Base-by-base conservation (phyloP, 2,113 vertebrate species). In the Orthonyx spaldingii region DNA sequence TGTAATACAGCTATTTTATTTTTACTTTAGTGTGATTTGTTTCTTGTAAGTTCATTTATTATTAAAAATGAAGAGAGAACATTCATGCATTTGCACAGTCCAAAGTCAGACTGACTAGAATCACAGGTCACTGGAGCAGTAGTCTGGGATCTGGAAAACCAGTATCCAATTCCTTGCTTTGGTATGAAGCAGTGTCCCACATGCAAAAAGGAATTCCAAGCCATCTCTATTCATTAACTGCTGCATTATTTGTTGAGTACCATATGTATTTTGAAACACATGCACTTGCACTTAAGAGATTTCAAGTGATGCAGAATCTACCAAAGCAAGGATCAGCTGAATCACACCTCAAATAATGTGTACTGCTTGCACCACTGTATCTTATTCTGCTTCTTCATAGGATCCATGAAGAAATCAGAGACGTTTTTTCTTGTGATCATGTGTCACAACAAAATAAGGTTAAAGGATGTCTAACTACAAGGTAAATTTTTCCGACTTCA, bases 61-160 rank as follows among this genome's bases (percentile, higher is more conserved):
- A 84, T 68, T 88, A 87, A 96, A 92, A 94, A 92, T 6, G 16
- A 94, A 96, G 93, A 68, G 49, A 91, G 77, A 78, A 83, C 64
- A 89, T 57, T 70, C 47, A 41, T 81, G 83, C 69, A 82, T 16
- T 81, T 4, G 2, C 64, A 91, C 35, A 83, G 47, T 18, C 28
- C 44, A 86, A 84, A 68, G 85, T 74, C 90, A 87, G 56, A 53
- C 24, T 66, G 83, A 92, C 78, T 60, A 94, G 66, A 80, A 69
- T 33, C 83, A 84, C 5, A 93, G 83, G 75, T 94, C 84, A 91
- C 39, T 57, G 33, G 8, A 86, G 71, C 68, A 90, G 39, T 7
- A 71, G 90, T 23, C 76, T 82, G 69, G 80, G 86, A 95, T 80
- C 84, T 64, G 47, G 53, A 56, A 90, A 88, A 92, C 44, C 39